phyloP scores from a whole-genome alignment of 2,888 invertebrate species.

The Parelbella ahira region DNA sequence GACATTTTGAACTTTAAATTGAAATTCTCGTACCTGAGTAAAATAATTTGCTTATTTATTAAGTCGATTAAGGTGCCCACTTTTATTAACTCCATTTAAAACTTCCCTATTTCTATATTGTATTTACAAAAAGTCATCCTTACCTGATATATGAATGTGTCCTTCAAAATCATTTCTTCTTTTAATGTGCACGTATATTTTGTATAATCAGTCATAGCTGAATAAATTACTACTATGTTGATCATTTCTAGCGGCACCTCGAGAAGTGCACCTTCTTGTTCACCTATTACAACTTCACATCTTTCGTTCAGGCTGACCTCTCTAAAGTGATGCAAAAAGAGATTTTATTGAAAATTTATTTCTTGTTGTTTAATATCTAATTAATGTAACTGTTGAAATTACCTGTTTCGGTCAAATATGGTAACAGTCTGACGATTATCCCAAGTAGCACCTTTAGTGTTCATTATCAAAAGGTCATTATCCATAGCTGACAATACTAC shows the following conservation, averaged over 20 bases:
- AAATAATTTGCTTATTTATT: conserved; percentile 2
- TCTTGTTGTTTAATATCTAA: no score
- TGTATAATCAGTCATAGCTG: conserved; percentile 74
- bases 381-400: no score
- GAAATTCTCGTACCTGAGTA: conserved; percentile 54
- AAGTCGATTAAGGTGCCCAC: no score
- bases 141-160: conserved; percentile 80
- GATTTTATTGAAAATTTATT: no score
- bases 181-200: conserved; percentile 64
- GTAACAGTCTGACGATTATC: conserved; percentile 69
- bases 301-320: conserved; percentile 54
- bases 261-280: conserved; percentile 41
- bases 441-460: conserved; percentile 62
- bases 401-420: conserved; percentile 56
- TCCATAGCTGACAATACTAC: conserved; percentile 52
- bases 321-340: conserved; percentile 34
- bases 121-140: no score
- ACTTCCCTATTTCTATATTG: no score
- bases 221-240: conserved; percentile 68
- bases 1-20: conserved; percentile 55
- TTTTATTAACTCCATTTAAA: no score
- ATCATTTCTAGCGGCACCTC: conserved; percentile 42
- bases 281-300: conserved; percentile 46
- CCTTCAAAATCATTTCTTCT: conserved; percentile 62
- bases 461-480: conserved; percentile 54